Base-by-base conservation (phyloP, 2,113 vertebrate species). In the Muscicapa adusta region DNA sequence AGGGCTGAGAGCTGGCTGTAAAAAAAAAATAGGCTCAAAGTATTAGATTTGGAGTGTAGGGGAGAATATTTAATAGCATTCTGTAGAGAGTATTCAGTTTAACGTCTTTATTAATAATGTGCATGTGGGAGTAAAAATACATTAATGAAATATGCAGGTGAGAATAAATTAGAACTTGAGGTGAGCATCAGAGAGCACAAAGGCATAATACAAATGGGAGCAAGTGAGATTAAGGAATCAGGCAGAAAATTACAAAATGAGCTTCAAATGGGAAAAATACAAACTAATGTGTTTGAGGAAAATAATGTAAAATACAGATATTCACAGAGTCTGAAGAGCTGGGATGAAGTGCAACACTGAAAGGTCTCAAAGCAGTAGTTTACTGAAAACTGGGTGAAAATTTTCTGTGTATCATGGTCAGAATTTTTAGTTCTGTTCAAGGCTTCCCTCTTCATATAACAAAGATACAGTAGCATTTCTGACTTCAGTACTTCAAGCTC, bases 121-220 rank as follows among this genome's bases (percentile, higher is more conserved):
- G 72, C 74, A 70, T 70, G 68, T 89, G 65, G 85, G 83, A 96
- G 85, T 95, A 95, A 96, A 96, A 96, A 88, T 91, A 95, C 8
- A 1, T 85, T 96, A 96, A 97, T 94, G 92, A 97, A 96, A 95
- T 95, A 91, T 86, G 89, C 85, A 95, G 91, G 95, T 96, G 90
- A 96, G 92, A 96, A 87, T 94, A 96, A 94, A 97, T 97, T 96
- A 96, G 92, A 95, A 94, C 57, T 81, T 73, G 70, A 93, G 85
- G 88, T 95, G 94, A 97, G 81, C 89, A 89, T 63, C 31, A 73
- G 90, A 93, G 77, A 96, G 77, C 76, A 88, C 58, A 87, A 91
- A 95, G 80, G 73, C 72, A 73, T 94, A 82, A 94, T 76, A 95
- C 89, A 95, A 92, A 94, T 73, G 90, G 75, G 88, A 88, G 33